Percentiles rank a stretch among this genome's conserved stretches.
Evolutionary conservation across 1,140 invertebrate species (phyloP).

Genomic region (Uloborus diversus): DNA sequence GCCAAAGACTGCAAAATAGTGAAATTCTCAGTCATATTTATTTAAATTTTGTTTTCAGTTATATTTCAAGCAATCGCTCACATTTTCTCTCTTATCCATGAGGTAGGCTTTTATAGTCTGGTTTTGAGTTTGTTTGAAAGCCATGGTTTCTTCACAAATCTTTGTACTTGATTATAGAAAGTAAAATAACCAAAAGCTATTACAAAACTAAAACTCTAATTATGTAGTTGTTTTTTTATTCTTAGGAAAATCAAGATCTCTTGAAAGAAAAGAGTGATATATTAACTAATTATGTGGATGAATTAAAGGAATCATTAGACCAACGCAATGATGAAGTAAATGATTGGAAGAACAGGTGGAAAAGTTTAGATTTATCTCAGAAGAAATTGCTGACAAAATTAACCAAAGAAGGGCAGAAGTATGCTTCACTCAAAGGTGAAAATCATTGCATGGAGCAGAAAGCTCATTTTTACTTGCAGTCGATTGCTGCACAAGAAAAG

Average conservation of each 20-base stretch:
- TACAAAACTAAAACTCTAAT: too few relatives aligned
- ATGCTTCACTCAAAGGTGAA: not conserved
- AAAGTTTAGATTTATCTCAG: slow-evolving; percentile 3
- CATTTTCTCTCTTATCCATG: too few relatives aligned
- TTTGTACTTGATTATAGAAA: too few relatives aligned
- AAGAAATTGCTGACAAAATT: slow-evolving; percentile 13
- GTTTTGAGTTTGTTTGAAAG: too few relatives aligned
- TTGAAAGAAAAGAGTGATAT: slow-evolving; percentile 33
- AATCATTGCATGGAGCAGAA: slow-evolving; percentile 8
- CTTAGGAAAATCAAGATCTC: slow-evolving; percentile 37
- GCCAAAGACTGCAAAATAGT: too few relatives aligned
- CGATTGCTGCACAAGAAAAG: slow-evolving; percentile 18
- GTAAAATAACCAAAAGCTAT: too few relatives aligned
- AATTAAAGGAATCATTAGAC: slow-evolving; percentile 10
- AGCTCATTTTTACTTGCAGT: not conserved
- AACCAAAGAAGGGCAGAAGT: slow-evolving; percentile 3
- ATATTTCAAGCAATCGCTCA: too few relatives aligned
- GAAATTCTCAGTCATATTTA: too few relatives aligned
- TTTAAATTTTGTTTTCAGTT: too few relatives aligned
- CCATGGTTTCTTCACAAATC: too few relatives aligned
- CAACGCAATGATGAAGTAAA: slow-evolving; percentile 1
- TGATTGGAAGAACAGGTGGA: slow-evolving; percentile 31
- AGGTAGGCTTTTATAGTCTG: too few relatives aligned
- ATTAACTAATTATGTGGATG: slow-evolving; percentile 29
- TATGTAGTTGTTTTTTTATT: too few relatives aligned